Base-by-base conservation (phyloP, 2,797 vertebrate species). In the Propithecus perrieri region DNA sequence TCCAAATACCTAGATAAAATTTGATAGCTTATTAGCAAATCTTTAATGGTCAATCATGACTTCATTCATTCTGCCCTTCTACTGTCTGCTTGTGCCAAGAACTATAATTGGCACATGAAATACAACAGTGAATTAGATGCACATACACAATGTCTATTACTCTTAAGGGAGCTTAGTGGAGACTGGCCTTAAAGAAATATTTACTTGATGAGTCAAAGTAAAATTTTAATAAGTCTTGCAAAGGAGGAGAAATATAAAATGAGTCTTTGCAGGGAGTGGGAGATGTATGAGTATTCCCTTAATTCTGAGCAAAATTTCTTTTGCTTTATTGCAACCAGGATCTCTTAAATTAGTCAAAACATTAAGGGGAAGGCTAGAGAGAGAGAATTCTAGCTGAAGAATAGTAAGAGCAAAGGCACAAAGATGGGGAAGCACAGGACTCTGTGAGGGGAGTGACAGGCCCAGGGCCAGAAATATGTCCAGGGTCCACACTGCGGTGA, bases 171-270 rank as follows among this genome's bases (percentile, higher is more conserved):
- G 33, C 33, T 72, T n/a, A 5, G 55, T 30, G 65, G 74, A 95
- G 38, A 35, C 17, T 46, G 18, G 11, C 24, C 35, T 91, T 69
- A 89, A 84, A 89, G 48, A 89, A 63, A 71, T 41, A 71, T 17
- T 85, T 71, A 71, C 14, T 72, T 22, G 79, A 10, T 61, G 18
- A 80, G 63, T 61, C 84, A 55, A 83, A 94, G 65, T 57, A 81
- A 83, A 83, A 43, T 65, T 55, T 13, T 46, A n/a, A 1, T 59
- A 69, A 90, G 61, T 91, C 30, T 80, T 30, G 55, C 26, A 89
- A 38, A 94, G 76, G 20, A 91, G 48, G 28, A 88, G 11, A 88
- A 76, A 92, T 8, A 59, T 38, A 91, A 94, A 83, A 46, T 85
- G 33, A 48, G 41, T 53, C 50, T 81, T 50, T 53, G 14, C 38